Evolutionary conservation across 2,888 invertebrate genomes (phyloP), one percentile per base, ranked within the genome.

Genomic region (Agrochola lychnidis): DNA sequence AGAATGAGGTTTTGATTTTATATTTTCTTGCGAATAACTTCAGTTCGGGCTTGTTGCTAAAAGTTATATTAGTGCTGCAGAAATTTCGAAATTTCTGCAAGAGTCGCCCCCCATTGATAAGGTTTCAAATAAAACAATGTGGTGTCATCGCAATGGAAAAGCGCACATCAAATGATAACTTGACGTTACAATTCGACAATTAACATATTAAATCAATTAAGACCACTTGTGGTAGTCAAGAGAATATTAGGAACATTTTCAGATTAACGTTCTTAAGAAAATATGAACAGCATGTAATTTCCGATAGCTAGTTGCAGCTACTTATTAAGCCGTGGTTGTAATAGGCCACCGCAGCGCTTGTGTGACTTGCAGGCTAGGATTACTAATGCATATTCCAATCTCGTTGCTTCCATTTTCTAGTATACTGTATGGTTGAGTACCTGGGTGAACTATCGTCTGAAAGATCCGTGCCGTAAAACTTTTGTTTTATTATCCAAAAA

Each of bases 331-430:
- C 5, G n/a, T 45, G 42, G n/a, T n/a, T 12, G 40, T 25, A 45
- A 82, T 40, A 62, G 66, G 45, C 14, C 51, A 36, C 42, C n/a
- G 19, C 51, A 64, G 30, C 63, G 57, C 66, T 40, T 53, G 66
- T 56, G 53, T 56, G 53, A 40, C 63, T 64, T 30, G 69, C 80
- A 51, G n/a, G 56, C 57, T 40, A 71, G 61, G 61, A 75, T 84
- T 66, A 84, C 45, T 75, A 64, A 79, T 84, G 81, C 76, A 84
- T 71, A 53, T 79, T 71, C 40, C 70, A 84, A 84, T 82, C 78
- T 71, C 25, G 57, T 22, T n/a, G 59, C 63, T 59, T 59, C 14
- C 22, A 59, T 62, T 67, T 62, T 63, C 19, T 53, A 42, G 57
- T 53, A 25, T n/a, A 70, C 45, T 4, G 30, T 22, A 40, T 53